phyloP scores from a whole-genome alignment of 2,888 invertebrate species.

The Agonopterix subpropinquella region DNA sequence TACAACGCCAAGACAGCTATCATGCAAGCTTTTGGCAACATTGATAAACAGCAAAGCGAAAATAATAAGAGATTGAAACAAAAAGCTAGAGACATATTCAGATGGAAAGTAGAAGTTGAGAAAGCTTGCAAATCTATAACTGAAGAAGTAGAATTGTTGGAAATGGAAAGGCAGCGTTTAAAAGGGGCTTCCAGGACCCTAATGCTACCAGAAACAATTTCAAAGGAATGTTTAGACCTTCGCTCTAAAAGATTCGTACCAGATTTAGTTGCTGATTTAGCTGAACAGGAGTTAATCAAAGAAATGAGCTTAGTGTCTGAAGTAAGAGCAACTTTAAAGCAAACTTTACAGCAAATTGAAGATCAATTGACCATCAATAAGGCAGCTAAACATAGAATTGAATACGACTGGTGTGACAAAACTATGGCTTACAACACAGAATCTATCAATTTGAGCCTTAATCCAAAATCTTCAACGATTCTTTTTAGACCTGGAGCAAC shows the following conservation, averaged over 20 bases:
- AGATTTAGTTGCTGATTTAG: conserved; percentile 84
- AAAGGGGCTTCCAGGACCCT: conserved; percentile 81
- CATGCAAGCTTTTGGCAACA: conserved; percentile 77
- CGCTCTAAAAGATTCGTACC: conserved; percentile 81
- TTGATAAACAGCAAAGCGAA: conserved; percentile 81
- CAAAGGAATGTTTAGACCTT: conserved; percentile 83
- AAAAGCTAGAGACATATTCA: conserved; percentile 80
- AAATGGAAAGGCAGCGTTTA: conserved; percentile 80
- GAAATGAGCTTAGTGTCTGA: conserved; percentile 83
- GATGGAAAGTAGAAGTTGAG: conserved; percentile 86
- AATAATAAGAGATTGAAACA: conserved; percentile 79
- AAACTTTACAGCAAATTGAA: conserved; percentile 80
- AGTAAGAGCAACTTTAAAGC: conserved; percentile 77
- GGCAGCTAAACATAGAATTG: conserved; percentile 87
- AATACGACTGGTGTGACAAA: conserved; percentile 96
- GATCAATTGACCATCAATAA: conserved; percentile 83
- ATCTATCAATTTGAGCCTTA: conserved; percentile 79
- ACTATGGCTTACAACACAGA: conserved; percentile 87
- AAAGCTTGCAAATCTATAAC: conserved; percentile 80
- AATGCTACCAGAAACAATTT: conserved; percentile 84
- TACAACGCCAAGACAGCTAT: conserved; percentile 79
- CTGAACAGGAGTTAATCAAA: conserved; percentile 86
- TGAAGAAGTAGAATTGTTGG: conserved; percentile 81
- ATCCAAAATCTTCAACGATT: conserved; percentile 80
- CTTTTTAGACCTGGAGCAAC: conserved; percentile 89